A percentile compares a stretch with the other conserved stretches of the same genome.
phyloP scores from a whole-genome alignment of 2,888 invertebrate species.

The Odontocerum albicorne region DNA sequence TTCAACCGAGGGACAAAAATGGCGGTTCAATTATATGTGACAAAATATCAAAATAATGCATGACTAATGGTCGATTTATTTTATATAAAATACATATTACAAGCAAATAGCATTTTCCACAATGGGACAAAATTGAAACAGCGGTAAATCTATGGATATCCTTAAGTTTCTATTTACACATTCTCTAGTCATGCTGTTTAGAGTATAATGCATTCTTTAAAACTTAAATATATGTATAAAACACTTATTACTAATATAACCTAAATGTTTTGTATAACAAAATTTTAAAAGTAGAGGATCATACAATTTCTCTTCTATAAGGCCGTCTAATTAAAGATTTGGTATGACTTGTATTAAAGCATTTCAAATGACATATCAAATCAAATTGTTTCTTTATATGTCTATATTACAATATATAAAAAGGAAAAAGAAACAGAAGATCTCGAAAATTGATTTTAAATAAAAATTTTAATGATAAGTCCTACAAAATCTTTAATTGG shows the following conservation, averaged over 20 bases:
- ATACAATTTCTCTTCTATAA: too few species aligned
- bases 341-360: too few species aligned
- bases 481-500: too few species aligned
- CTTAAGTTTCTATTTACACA: slow-evolving; percentile 35
- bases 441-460: too few species aligned
- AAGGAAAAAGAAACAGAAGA: too few species aligned
- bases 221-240: slow-evolving; percentile 34
- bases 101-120: slow-evolving; percentile 30
- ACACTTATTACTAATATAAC: slow-evolving; percentile 35
- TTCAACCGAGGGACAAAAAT: too few species aligned
- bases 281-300: too few species aligned
- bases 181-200: slow-evolving; percentile 34
- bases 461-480: too few species aligned
- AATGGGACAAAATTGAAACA: slow-evolving; percentile 34
- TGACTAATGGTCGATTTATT: slow-evolving; percentile 24
- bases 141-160: slow-evolving; percentile 31
- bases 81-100: slow-evolving; percentile 26
- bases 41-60: slow-evolving; percentile 16
- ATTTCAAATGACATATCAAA: too few species aligned
- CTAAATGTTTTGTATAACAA: slow-evolving; percentile 32
- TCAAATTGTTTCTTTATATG: too few species aligned
- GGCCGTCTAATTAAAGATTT: too few species aligned
- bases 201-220: slow-evolving; percentile 34
- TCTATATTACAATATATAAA: too few species aligned
- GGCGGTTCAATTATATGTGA: slow-evolving; percentile 11